phyloP scores from a whole-genome alignment of 2,888 invertebrate genomes.

The Melanargia galathea region DNA sequence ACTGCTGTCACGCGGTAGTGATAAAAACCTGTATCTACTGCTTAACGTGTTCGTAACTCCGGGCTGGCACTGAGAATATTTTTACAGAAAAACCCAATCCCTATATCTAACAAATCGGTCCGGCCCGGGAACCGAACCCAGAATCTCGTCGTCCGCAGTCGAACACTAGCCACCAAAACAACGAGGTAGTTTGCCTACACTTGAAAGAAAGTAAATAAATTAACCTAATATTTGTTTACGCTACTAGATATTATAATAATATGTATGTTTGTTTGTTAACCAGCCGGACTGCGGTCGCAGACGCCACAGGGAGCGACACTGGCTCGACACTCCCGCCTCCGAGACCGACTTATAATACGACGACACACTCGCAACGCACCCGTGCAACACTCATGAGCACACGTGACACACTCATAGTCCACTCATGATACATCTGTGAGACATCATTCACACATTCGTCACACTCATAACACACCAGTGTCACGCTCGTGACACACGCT shows the following conservation, averaged over 20 bases:
- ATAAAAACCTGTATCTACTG: no score
- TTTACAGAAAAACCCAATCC: no score
- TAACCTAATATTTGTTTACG: no score
- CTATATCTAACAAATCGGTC: no score
- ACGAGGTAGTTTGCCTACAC: no score
- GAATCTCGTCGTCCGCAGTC: no score
- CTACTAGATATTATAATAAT: neutral
- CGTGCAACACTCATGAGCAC: neutral
- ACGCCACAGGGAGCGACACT: constrained; percentile 51
- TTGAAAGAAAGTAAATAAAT: no score
- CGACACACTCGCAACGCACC: neutral
- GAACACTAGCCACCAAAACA: no score
- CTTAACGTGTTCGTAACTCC: no score
- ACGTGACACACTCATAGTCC: neutral
- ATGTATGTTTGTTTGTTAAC: constrained; percentile 14
- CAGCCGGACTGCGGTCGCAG: constrained; percentile 47
- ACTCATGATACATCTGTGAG: neutral
- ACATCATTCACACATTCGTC: neutral
- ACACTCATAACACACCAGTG: neutral
- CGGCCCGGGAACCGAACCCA: no score
- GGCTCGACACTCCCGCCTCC: constrained; percentile 56
- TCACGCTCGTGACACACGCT: neutral
- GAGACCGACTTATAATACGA: constrained; percentile 53
- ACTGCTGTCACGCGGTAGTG: no score
- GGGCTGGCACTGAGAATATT: no score